Evolutionary conservation across 1,140 invertebrate species (phyloP), one percentile per base, ranked within the genome.

Genomic region (Caerostris darwini): DNA sequence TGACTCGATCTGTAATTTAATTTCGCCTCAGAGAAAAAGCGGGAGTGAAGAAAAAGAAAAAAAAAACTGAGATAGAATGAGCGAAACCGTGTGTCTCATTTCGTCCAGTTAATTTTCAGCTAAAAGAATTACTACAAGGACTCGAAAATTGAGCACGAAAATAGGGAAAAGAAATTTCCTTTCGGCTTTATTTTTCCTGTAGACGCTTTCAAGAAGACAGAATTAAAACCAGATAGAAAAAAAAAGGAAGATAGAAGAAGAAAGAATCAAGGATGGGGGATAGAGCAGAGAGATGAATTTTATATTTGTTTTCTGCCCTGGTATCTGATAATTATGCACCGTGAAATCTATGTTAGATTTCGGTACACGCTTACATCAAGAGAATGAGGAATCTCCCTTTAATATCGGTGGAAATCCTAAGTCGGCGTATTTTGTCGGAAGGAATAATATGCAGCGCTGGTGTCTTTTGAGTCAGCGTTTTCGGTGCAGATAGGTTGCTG

Each of bases 241-340:
- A 34, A 34, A 34, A 34, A 34, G 2, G 53, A 89, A 67, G n/a
- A 89, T n/a, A 58, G 19, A n/a, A 5, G 14, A n/a, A 83, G 17
- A 59, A 34, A 86, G 14, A 50, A 34, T 34, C 34, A 34, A 34
- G 34, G 34, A 34, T 34, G 34, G 34, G 34, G 17, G 58, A n/a
- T 34, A 86, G 57, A 86, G 85, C 85, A 69, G 50, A 56, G 69
- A 91, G 71, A 91, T 91, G 71, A 91, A 91, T 91, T 91, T 91
- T 91, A 91, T 91, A 91, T 91, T 81, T 82, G 69, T 58, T 91
- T 90, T 91, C 34, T 34, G 34, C 19, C 67, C 89, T 10, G 19
- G 54, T 59, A 56, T 85, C 64, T 19, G 17, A 8, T 92, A 92
- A 92, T 92, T 92, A 92, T 92, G 90, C 90, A 92, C 90, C 90